A percentile compares a stretch with the other conserved stretches of the same genome.
phyloP scores from a whole-genome alignment of 2,888 invertebrate genomes.

The Pinctada fucata region DNA sequence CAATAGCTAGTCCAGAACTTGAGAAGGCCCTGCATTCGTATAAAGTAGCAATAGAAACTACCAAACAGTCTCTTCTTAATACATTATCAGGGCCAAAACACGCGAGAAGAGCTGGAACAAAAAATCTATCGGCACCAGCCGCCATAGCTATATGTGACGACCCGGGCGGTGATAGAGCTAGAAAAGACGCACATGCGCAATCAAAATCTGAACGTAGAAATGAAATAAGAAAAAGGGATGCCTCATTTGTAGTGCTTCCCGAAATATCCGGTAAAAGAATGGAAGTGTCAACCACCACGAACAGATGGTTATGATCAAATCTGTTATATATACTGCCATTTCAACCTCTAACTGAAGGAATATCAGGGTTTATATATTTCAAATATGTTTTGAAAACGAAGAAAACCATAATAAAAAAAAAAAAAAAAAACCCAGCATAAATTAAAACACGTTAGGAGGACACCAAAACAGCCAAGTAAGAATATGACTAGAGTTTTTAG shows the following conservation, averaged over 20 bases:
- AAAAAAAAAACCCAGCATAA: too few species aligned
- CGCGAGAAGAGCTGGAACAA: conserved; percentile 47
- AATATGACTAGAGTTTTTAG: too few species aligned
- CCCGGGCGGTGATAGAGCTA: conserved; percentile 18
- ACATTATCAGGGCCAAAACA: conserved; percentile 55
- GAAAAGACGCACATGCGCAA: not conserved
- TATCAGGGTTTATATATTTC: too few species aligned
- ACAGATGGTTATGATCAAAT: conserved; percentile 48
- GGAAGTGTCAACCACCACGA: conserved; percentile 53
- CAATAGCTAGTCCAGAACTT: conserved; percentile 38
- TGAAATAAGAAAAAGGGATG: conserved; percentile 32
- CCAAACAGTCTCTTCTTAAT: conserved; percentile 52
- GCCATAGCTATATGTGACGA: conserved; percentile 56
- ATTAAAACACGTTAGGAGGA: too few species aligned
- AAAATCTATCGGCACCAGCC: conserved; percentile 50
- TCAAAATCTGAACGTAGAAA: conserved; percentile 22
- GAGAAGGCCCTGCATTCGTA: conserved; percentile 51
- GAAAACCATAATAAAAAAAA: too few species aligned
- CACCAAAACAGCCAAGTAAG: too few species aligned
- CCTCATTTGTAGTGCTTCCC: conserved; percentile 51
- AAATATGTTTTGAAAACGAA: too few species aligned
- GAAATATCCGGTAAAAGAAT: conserved; percentile 64
- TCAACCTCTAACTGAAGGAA: too few species aligned
- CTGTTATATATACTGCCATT: too few species aligned
- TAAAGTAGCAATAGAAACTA: conserved; percentile 50